phyloP scores from a whole-genome alignment of 2,888 invertebrate genomes.

The Phania funesta region DNA sequence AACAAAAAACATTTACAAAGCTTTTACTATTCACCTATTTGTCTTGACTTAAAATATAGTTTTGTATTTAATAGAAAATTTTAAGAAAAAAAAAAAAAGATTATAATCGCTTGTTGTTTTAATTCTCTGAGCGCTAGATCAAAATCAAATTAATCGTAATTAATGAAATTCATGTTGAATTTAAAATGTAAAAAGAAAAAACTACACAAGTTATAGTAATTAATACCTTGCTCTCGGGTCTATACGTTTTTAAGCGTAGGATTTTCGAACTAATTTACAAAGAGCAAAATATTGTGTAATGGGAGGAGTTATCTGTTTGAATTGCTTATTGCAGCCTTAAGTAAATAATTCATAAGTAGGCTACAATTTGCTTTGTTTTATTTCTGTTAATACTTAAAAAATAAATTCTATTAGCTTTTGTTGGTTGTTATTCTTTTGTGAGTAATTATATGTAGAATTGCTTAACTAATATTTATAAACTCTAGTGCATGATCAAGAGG shows the following conservation, averaged over 20 bases:
- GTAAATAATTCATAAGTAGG: slow-evolving; percentile 62
- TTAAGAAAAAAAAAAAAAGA: background rate
- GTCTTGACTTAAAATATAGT: slow-evolving; percentile 46
- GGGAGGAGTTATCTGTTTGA: slow-evolving; percentile 37
- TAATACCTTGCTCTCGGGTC: slow-evolving; percentile 27
- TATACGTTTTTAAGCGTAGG: slow-evolving; percentile 23
- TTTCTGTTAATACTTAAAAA: slow-evolving; percentile 55
- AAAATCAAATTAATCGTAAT: slow-evolving; percentile 9
- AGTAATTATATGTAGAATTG: slow-evolving; percentile 54
- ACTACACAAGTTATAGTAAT: slow-evolving; percentile 12
- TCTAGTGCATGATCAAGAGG: slow-evolving; percentile 59
- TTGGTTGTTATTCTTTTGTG: slow-evolving; percentile 42
- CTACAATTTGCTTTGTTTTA: slow-evolving; percentile 48
- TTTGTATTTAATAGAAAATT: slow-evolving; percentile 31
- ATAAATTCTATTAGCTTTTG: slow-evolving; percentile 57
- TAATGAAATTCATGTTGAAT: slow-evolving; percentile 12
- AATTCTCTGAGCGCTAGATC: slow-evolving; percentile 29
- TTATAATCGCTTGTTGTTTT: background rate
- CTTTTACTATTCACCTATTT: slow-evolving; percentile 52
- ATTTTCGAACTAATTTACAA: slow-evolving; percentile 63
- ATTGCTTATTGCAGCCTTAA: slow-evolving; percentile 63
- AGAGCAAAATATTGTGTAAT: slow-evolving; percentile 54
- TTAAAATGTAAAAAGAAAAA: slow-evolving; percentile 50
- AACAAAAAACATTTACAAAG: slow-evolving; percentile 68
- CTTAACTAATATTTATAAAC: slow-evolving; percentile 58